Conservation (phyloP, 2,797 vertebrate genomes). For the Antennarius maculatus region DNA sequence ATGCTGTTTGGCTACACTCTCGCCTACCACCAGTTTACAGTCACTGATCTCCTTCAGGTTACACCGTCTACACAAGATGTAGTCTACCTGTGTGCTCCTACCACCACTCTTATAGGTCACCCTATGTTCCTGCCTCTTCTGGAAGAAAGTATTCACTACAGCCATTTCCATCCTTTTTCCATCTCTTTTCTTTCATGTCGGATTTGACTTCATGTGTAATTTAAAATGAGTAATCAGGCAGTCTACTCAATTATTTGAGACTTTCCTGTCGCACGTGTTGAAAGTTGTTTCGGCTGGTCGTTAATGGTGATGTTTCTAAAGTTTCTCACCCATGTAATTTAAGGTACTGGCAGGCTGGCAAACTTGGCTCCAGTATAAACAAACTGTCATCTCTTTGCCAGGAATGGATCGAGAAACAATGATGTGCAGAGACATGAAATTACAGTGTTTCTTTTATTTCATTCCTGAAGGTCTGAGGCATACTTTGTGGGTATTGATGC, state of each 20-base stretch:
- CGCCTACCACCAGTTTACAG: too few species aligned
- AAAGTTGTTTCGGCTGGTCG: constrained; percentile 29
- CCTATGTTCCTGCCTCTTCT: too few species aligned
- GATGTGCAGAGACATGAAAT: constrained; percentile 69
- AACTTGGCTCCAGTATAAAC: constrained; percentile 46
- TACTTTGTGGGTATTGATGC: constrained; percentile 21
- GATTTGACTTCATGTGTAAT: constrained; percentile 27
- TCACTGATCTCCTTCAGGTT: too few species aligned
- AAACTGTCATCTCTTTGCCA: constrained; percentile 33
- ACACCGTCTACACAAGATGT: too few species aligned
- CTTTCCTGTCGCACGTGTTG: constrained; percentile 45
- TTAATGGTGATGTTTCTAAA: constrained; percentile 22
- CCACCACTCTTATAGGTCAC: too few species aligned
- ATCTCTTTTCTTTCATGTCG: constrained; percentile 40
- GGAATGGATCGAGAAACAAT: constrained; percentile 34
- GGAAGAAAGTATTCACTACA: too few species aligned
- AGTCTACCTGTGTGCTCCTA: too few species aligned
- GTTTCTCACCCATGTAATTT: constrained; percentile 22
- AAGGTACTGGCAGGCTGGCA: constrained; percentile 17
- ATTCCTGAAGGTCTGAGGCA: constrained; percentile 21
- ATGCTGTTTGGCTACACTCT: too few species aligned
- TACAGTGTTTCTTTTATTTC: constrained; percentile 28
- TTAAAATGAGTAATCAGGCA: constrained; percentile 26
- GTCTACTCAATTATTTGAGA: constrained; percentile 43
- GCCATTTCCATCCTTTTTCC: too few species aligned